phyloP scores from a whole-genome alignment of 2,888 invertebrate genomes.

The Leptothorax acervorum region DNA sequence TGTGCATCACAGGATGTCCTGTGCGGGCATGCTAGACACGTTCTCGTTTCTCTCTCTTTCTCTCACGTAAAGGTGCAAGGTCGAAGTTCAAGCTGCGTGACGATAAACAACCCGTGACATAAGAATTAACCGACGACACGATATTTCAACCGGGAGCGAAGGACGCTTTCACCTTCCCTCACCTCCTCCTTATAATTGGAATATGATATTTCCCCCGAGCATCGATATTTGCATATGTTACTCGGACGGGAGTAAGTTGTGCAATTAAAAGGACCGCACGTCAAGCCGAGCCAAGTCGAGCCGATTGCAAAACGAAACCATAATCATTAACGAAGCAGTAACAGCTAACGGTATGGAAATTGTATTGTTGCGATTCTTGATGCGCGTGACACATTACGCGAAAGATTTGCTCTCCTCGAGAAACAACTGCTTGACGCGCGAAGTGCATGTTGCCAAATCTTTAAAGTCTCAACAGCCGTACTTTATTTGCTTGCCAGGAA shows the following conservation, averaged over 20 bases:
- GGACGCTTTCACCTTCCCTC: conserved; percentile 68
- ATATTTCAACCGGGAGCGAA: conserved; percentile 49
- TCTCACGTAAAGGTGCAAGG: conserved; percentile 43
- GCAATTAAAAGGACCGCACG: conserved; percentile 6
- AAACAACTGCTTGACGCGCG: conserved; percentile 53
- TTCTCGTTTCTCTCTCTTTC: neutral
- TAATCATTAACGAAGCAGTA: neutral
- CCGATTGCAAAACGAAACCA: conserved; percentile 10
- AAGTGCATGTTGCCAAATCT: conserved; percentile 71
- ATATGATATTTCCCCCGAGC: neutral
- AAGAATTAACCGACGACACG: conserved; percentile 42
- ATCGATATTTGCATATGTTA: conserved; percentile 3
- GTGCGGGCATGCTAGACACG: neutral
- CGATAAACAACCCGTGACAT: conserved; percentile 12
- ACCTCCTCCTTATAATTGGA: conserved; percentile 52
- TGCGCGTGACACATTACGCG: neutral
- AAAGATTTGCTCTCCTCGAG: conserved; percentile 19
- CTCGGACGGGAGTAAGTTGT: neutral
- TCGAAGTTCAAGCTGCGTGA: conserved; percentile 38
- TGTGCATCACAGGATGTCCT: neutral
- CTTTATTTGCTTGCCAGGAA: conserved; percentile 64
- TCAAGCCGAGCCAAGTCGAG: neutral
- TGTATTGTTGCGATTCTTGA: neutral
- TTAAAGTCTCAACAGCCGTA: conserved; percentile 59
- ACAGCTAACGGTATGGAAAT: neutral